A percentile compares a stretch with the other conserved stretches of the same genome.
phyloP scores from a whole-genome alignment of 1,140 invertebrate species.

The Megalopta genalis region DNA sequence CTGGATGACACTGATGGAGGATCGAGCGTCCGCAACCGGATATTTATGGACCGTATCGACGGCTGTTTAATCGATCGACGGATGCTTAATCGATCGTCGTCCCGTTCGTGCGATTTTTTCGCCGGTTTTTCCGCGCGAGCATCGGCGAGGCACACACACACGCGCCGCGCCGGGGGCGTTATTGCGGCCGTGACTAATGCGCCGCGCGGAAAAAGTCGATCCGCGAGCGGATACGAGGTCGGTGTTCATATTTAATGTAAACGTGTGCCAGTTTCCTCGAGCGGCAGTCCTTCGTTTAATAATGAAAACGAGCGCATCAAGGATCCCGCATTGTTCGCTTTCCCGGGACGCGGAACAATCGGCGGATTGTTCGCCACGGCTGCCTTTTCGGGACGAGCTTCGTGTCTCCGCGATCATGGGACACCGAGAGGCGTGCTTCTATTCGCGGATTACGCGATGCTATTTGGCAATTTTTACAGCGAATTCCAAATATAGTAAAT shows the following conservation, averaged over 20 bases:
- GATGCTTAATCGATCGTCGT: too few relatives aligned
- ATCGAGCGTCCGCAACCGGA: neutral
- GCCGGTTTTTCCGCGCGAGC: neutral
- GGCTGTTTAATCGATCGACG: neutral
- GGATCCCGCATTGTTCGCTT: constrained; percentile 48
- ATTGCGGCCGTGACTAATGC: constrained; percentile 43
- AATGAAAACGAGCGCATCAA: constrained; percentile 65
- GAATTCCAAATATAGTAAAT: too few relatives aligned
- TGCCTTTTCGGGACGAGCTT: constrained; percentile 2
- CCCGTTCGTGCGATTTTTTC: neutral
- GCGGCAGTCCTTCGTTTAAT: constrained; percentile 63
- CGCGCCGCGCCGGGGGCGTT: constrained; percentile 22
- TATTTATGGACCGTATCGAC: constrained; percentile 44
- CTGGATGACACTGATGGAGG: constrained; percentile 1
- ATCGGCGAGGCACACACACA: too few relatives aligned
- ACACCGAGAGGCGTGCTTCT: too few relatives aligned
- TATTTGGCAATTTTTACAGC: too few relatives aligned
- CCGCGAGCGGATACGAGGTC: constrained; percentile 47
- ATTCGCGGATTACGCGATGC: too few relatives aligned
- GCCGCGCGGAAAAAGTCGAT: constrained; percentile 37
- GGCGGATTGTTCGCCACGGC: constrained; percentile 16
- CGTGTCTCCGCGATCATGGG: neutral
- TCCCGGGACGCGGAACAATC: constrained; percentile 25
- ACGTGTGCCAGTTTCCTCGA: constrained; percentile 56
- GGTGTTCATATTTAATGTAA: constrained; percentile 63